Evolutionary conservation across 2,113 vertebrate genomes (phyloP).

Genomic region (Lipophrys pholis): DNA sequence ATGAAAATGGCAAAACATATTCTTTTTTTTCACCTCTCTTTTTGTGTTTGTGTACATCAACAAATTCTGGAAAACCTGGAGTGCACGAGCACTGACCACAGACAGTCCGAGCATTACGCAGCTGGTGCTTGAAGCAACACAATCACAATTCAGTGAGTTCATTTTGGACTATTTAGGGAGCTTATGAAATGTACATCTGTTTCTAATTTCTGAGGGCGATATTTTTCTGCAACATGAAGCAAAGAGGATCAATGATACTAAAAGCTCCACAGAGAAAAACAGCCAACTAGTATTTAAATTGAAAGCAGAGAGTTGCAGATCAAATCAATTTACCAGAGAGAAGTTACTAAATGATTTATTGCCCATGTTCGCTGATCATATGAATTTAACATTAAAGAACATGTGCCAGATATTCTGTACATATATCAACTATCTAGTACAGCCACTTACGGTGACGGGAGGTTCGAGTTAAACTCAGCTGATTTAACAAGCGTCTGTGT

Average conservation of each 20-base stretch:
- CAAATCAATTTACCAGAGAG: neutral
- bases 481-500: no score
- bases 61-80: neutral
- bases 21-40: neutral
- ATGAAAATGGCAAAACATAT: neutral
- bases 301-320: neutral
- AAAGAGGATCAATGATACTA: neutral
- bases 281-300: no score
- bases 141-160: neutral
- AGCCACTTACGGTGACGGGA: no score
- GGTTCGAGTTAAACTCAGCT: no score
- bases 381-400: no score
- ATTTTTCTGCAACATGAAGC: neutral
- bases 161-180: neutral
- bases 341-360: no score
- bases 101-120: conserved; percentile 1
- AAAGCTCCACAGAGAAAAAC: no score
- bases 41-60: neutral
- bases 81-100: neutral
- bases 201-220: neutral
- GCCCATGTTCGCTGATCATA: no score
- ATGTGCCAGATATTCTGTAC: no score
- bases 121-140: conserved; percentile 3
- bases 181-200: neutral
- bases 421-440: no score